Evolutionary conservation across 2,113 vertebrate genomes (phyloP).

Genomic region (Suncus etruscus): DNA sequence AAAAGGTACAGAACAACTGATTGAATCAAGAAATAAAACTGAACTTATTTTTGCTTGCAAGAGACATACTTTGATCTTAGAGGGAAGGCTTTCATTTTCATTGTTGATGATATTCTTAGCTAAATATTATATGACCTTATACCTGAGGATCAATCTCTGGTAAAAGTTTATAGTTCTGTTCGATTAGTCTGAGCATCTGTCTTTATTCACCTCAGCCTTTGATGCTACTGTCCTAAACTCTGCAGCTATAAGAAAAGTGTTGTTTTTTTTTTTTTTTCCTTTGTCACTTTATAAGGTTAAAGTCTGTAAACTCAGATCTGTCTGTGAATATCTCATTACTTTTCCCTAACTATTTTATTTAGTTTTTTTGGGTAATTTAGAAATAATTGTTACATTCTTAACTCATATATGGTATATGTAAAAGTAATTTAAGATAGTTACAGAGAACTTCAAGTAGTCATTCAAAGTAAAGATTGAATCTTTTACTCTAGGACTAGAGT

Average conservation of each 20-base stretch:
- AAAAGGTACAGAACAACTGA: too few relatives aligned
- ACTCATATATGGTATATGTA: neutral
- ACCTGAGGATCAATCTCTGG: too few relatives aligned
- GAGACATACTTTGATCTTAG: too few relatives aligned
- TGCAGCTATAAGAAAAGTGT: neutral
- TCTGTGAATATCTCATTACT: neutral
- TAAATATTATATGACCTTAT: too few relatives aligned
- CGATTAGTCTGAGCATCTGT: too few relatives aligned
- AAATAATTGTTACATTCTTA: neutral
- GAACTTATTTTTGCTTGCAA: too few relatives aligned
- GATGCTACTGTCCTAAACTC: neutral
- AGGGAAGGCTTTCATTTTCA: too few relatives aligned
- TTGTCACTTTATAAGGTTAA: neutral
- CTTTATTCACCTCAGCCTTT: neutral
- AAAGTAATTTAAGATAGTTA: slow-evolving; percentile 22
- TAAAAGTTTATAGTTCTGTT: too few relatives aligned
- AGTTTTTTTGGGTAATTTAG: slow-evolving; percentile 55
- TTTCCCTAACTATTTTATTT: neutral
- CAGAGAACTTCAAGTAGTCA: slow-evolving; percentile 2
- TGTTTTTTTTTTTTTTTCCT: slow-evolving; percentile 26
- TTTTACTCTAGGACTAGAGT: neutral
- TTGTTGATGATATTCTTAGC: too few relatives aligned
- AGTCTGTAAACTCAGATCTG: slow-evolving; percentile 29
- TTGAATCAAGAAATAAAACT: too few relatives aligned
- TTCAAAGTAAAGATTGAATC: neutral